Percentiles rank a stretch among this genome's conserved stretches.
Conservation (phyloP, 2,113 vertebrate genomes). For the Grammomys dolichurus region DNA sequence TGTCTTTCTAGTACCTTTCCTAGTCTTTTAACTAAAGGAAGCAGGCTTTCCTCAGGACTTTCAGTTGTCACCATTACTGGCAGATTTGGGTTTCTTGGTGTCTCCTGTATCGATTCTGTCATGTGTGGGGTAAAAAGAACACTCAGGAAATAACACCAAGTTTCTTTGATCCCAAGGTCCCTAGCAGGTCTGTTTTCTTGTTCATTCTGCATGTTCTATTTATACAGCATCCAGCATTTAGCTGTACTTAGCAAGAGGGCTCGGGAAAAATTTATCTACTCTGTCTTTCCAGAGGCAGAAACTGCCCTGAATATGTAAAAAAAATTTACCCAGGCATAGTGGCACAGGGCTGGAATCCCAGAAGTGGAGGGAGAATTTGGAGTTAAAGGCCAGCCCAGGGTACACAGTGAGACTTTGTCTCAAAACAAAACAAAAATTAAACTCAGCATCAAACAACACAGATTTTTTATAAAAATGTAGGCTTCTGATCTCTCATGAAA, state of each 20-base stretch:
- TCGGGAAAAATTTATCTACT: background rate
- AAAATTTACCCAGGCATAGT: background rate
- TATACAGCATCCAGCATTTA: background rate
- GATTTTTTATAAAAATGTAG: constrained; percentile 19
- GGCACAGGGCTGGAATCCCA: background rate
- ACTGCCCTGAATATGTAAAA: background rate
- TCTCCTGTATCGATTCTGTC: background rate
- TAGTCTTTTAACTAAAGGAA: background rate
- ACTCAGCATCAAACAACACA: background rate
- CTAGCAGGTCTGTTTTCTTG: background rate
- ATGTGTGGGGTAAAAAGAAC: background rate
- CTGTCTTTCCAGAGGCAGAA: background rate
- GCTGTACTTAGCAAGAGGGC: background rate
- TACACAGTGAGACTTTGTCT: background rate
- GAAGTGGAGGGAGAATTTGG: background rate
- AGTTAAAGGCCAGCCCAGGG: background rate
- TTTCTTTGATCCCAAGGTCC: background rate
- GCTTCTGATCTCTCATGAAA: background rate
- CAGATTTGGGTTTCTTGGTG: background rate
- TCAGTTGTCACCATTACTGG: background rate
- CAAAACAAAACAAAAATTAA: background rate
- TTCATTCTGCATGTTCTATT: background rate
- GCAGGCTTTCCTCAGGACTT: background rate
- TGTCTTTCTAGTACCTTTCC: background rate
- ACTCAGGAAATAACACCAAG: background rate